phyloP scores from a whole-genome alignment of 2,113 vertebrate genomes.

The Megaleporinus macrocephalus region DNA sequence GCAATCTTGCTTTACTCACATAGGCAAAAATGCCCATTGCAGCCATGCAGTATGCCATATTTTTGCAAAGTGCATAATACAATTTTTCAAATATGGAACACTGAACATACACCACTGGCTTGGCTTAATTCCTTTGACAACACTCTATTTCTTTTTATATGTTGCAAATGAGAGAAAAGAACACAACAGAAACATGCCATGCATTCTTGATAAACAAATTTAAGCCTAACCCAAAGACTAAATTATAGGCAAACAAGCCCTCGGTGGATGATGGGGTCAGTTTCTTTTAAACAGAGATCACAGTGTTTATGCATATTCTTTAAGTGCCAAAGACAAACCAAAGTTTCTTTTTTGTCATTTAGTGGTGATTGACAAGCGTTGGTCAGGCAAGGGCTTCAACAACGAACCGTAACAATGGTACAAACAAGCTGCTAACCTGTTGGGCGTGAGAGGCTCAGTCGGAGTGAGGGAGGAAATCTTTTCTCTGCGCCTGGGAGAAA shows the following conservation, averaged over 20 bases:
- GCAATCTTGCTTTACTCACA: not conserved
- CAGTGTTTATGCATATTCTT: not conserved
- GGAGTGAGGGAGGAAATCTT: constrained; percentile 42
- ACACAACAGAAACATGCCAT: not conserved
- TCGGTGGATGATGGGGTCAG: not conserved
- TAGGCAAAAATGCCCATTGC: too few species aligned
- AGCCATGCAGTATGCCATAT: not conserved
- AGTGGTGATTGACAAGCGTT: constrained; percentile 20
- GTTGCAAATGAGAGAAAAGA: not conserved
- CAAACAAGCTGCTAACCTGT: constrained; percentile 75
- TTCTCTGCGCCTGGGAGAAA: constrained; percentile 29
- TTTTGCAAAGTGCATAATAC: not conserved
- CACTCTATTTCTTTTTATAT: not conserved
- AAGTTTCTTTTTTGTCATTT: not conserved
- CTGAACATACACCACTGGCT: not conserved
- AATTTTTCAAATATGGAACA: not conserved
- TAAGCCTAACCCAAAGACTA: not conserved
- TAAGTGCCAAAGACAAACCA: constrained; percentile 14
- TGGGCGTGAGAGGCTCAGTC: constrained; percentile 59
- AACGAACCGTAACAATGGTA: constrained; percentile 66
- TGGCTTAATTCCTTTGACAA: not conserved
- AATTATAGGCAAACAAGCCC: not conserved
- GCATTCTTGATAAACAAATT: not conserved
- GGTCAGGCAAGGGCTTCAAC: constrained; percentile 33
- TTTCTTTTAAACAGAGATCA: constrained; percentile 6